Evolutionary conservation across 2,797 vertebrate species (phyloP).

Genomic region (Muscicapa comitata): DNA sequence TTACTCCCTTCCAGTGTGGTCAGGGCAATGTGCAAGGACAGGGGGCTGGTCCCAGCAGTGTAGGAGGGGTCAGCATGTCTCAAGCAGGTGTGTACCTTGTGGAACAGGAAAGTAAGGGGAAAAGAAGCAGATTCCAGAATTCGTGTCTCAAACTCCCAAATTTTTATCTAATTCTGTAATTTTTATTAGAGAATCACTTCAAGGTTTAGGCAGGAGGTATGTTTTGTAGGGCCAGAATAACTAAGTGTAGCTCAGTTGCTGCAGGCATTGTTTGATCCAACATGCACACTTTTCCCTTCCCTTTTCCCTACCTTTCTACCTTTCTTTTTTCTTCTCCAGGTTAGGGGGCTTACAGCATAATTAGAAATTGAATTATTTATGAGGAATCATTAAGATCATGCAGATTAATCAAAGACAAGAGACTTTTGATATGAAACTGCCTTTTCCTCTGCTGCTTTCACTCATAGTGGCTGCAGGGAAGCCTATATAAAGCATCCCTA

Average conservation of each 20-base stretch:
- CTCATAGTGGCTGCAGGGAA: slow-evolving; percentile 22
- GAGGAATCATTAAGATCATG: slow-evolving; percentile 75
- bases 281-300: neutral
- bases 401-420: slow-evolving; percentile 74
- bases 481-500: neutral
- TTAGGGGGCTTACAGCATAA: slow-evolving; percentile 78
- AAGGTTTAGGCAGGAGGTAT: slow-evolving; percentile 28
- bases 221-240: neutral
- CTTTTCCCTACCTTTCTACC: slow-evolving; percentile 25
- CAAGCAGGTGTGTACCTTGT: fast-evolving
- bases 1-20: neutral
- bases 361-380: slow-evolving; percentile 93
- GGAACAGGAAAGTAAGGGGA: neutral
- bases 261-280: slow-evolving; percentile 63
- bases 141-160: neutral
- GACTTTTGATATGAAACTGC: slow-evolving; percentile 56
- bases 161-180: neutral
- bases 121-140: neutral
- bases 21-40: neutral
- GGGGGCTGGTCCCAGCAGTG: neutral
- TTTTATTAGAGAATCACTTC: slow-evolving; percentile 9
- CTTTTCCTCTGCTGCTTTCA: slow-evolving; percentile 44
- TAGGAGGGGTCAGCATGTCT: neutral
- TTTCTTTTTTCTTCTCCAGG: slow-evolving; percentile 62
- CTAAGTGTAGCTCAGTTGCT: slow-evolving; percentile 51